Base-by-base conservation (phyloP, 2,113 vertebrate genomes). In the Gallinago media region DNA sequence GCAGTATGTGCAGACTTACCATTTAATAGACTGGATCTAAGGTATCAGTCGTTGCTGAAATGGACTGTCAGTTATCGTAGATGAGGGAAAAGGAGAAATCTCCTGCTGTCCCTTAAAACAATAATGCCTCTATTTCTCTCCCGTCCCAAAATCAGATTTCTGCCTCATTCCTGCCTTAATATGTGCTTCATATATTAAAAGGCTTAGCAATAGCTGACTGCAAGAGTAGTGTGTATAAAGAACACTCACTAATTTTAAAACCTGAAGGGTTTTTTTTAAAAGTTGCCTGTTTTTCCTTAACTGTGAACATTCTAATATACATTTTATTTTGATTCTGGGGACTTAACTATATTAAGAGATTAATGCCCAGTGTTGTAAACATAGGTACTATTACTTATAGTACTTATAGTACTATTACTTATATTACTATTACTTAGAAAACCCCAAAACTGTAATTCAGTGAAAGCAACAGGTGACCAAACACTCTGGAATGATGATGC, bases 21-120 rank as follows among this genome's bases (percentile, higher is more conserved):
- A 2, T 82, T 95, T 97, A 96, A 88, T 95, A 92, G 88, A 96
- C 83, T 88, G 52, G n/a, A 86, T 95, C 63, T 72, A 32, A 83
- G 46, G 46, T 87, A 91, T 80, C 62, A 54, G 54, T 47, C 25
- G 12, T 42, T 90, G n/a, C 47, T 87, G 83, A 94, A 95, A 92
- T 67, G 21, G 47, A 63, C 63, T 96, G 62, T 72, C 79, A 93
- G 74, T 62, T 92, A 82, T 90, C 49, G 67, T 32, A 86, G 67
- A 75, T 56, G 63, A 25, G 32, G 34, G 84, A 75, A 87, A 32
- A 77, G 8, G 13, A 74, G 6, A 6, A n/a, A 5, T 4, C 3
- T 74, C 25, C 23, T 56, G 9, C 26, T 68, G 29, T 44, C 19
- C 19, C 22, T 75, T 71, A 68, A 85, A 77, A 83, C 12, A 75